phyloP scores from a whole-genome alignment of 2,888 invertebrate genomes.

The Eilema griseolum region DNA sequence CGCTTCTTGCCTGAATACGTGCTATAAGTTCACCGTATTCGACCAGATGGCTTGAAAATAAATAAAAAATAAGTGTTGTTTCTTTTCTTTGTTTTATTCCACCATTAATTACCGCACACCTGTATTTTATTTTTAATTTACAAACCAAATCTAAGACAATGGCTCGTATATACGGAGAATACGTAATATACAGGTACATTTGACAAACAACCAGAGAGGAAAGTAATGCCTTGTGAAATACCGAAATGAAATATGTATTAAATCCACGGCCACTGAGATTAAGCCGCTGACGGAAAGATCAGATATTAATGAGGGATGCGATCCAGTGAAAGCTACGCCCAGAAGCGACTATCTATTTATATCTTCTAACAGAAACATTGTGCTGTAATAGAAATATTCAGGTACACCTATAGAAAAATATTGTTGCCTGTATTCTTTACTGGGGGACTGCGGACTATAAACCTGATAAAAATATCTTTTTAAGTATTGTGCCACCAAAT shows the following conservation, averaged over 20 bases:
- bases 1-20: too few species aligned
- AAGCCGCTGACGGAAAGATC: constrained; percentile 70
- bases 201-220: constrained; percentile 70
- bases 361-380: too few species aligned
- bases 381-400: too few species aligned
- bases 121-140: neutral
- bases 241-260: constrained; percentile 86
- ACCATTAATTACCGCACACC: neutral
- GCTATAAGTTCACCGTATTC: too few species aligned
- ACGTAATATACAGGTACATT: constrained; percentile 75
- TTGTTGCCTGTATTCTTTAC: too few species aligned
- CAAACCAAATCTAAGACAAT: constrained; percentile 5
- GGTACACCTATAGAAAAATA: too few species aligned
- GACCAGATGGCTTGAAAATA: neutral
- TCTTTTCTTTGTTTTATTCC: neutral
- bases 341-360: too few species aligned
- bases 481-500: too few species aligned
- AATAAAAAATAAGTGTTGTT: neutral
- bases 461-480: too few species aligned
- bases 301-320: constrained; percentile 69
- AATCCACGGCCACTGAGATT: constrained; percentile 78
- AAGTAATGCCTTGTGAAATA: constrained; percentile 77
- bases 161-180: constrained; percentile 2
- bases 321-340: constrained; percentile 15
- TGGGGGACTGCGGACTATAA: too few species aligned